phyloP scores from a whole-genome alignment of 2,113 vertebrate species.

The Muscicapa adusta region DNA sequence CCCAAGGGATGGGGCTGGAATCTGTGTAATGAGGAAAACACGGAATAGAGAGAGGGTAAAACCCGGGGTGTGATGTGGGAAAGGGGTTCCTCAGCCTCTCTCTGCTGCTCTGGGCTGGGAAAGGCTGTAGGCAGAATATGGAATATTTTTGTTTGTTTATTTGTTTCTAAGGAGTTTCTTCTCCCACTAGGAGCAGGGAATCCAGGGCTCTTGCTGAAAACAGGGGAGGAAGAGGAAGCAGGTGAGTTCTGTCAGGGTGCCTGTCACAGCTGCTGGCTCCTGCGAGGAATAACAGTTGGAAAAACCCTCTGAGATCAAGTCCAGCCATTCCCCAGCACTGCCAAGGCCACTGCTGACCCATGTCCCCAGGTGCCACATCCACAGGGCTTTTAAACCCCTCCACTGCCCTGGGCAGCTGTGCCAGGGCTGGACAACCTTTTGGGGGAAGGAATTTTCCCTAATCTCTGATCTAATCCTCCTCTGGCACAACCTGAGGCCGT shows the following conservation, averaged over 20 bases:
- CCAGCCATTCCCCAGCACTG: background rate
- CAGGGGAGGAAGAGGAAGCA: background rate
- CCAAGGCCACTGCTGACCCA: background rate
- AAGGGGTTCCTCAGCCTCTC: background rate
- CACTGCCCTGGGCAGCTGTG: background rate
- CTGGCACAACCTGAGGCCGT: fast-evolving
- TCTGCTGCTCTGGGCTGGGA: background rate
- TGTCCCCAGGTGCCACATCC: background rate
- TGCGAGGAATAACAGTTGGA: fast-evolving
- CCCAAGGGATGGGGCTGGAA: background rate
- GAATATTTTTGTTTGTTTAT: background rate
- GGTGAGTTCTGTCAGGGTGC: background rate
- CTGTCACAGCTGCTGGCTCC: background rate
- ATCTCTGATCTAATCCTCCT: fast-evolving
- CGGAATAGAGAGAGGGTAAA: fast-evolving
- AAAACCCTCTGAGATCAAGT: background rate
- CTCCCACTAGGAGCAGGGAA: background rate
- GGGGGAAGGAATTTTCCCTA: background rate
- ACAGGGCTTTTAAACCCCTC: background rate
- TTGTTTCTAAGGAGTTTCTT: background rate
- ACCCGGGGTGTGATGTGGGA: background rate
- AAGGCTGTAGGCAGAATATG: fast-evolving
- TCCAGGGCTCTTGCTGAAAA: background rate
- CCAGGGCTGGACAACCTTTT: background rate
- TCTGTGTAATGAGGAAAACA: background rate